Percentiles rank a stretch among this genome's conserved stretches.
Evolutionary conservation across 2,797 vertebrate genomes (phyloP).

Genomic region (Acrocephalus scirpaceus): DNA sequence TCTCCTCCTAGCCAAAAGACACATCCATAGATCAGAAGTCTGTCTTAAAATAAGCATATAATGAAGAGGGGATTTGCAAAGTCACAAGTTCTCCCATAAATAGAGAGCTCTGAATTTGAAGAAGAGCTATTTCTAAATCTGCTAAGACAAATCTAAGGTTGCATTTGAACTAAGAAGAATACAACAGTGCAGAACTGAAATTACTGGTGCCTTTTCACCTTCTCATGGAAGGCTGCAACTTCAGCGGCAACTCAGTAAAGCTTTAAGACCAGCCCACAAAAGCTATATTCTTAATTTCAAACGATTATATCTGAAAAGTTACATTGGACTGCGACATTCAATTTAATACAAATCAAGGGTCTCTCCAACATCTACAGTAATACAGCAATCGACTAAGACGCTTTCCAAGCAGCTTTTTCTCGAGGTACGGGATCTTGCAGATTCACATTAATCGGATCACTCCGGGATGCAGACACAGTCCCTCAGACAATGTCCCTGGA

Average conservation of each 20-base stretch:
- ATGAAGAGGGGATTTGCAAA: background rate
- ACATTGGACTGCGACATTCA: background rate
- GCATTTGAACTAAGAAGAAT: background rate
- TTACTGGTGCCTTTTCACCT: background rate
- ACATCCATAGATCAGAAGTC: background rate
- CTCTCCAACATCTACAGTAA: background rate
- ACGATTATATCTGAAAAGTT: background rate
- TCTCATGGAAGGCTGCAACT: background rate
- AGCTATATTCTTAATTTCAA: background rate
- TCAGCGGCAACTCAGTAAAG: background rate
- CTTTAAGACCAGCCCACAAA: background rate
- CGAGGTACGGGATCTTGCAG: accelerated
- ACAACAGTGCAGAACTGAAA: background rate
- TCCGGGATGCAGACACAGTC: accelerated
- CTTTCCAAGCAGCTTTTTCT: background rate
- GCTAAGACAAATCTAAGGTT: background rate
- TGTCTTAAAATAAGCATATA: background rate
- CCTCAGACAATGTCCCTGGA: accelerated
- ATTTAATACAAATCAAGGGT: background rate
- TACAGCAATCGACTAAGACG: accelerated
- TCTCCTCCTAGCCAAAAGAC: background rate
- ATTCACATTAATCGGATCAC: accelerated
- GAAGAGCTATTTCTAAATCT: background rate
- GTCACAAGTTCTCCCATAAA: background rate
- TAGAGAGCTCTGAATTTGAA: background rate